phyloP scores from a whole-genome alignment of 2,888 invertebrate genomes.

The Apoda limacodes region DNA sequence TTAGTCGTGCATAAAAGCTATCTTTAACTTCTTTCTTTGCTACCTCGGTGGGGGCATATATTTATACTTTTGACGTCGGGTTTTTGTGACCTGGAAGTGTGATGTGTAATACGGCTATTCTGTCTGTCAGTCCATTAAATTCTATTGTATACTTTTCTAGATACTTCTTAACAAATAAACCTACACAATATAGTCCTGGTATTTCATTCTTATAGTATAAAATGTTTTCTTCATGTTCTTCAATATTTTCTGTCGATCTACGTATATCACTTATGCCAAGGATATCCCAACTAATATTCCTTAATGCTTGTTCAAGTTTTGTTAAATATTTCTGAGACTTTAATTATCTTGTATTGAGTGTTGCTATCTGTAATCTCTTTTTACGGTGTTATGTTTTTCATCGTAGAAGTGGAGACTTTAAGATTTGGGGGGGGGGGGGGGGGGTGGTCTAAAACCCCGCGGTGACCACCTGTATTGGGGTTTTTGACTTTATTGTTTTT shows the following conservation, averaged over 20 bases:
- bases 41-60: conserved; percentile 14
- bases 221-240: conserved; percentile 16
- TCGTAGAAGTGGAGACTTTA: no score
- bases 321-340: conserved; percentile 2
- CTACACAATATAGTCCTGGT: conserved; percentile 14
- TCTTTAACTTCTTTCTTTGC: conserved; percentile 8
- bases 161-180: conserved; percentile 17
- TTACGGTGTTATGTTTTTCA: no score
- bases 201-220: conserved; percentile 15
- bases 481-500: no score
- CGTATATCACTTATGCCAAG: conserved; percentile 15
- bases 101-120: conserved; percentile 17
- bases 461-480: no score
- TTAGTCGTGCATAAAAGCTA: conserved; percentile 7
- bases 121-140: conserved; percentile 16
- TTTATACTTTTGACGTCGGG: conserved; percentile 10
- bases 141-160: conserved; percentile 11
- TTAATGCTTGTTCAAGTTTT: conserved; percentile 11
- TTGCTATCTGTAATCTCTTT: no score
- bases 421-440: no score
- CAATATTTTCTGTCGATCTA: conserved; percentile 13
- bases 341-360: conserved; percentile 4
- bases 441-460: no score
- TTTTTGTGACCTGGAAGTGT: conserved; percentile 5
- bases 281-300: conserved; percentile 16